These are phyloP conservation scores for Mormyrops attenuatus DNA, from an alignment of 2,797 vertebrate genomes.

Conservation along the genomic window DNA sequence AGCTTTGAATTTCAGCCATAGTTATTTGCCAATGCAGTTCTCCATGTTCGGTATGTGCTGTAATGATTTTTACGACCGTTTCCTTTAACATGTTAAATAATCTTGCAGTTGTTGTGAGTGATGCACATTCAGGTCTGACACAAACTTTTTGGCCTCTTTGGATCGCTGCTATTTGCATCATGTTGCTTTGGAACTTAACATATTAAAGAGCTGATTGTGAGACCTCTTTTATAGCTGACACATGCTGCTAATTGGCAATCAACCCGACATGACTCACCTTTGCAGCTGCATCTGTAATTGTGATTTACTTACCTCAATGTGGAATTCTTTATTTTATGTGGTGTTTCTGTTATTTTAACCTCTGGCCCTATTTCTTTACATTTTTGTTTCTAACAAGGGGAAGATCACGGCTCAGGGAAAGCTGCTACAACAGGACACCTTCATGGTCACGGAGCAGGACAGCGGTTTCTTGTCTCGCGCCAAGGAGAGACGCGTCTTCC, in stretches of 20 bases:
- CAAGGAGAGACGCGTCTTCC: slow-evolving; percentile 78
- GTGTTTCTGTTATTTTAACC: not conserved
- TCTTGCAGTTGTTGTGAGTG: not conserved
- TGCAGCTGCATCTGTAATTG: not conserved
- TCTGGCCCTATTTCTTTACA: not conserved
- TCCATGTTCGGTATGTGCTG: not conserved
- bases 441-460: slow-evolving; percentile 74
- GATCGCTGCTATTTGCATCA: not conserved
- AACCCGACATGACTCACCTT: not conserved
- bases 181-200: not conserved
- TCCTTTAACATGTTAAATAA: not conserved
- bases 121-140: not conserved
- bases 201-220: not conserved
- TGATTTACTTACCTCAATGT: not conserved
- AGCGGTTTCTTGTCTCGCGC: slow-evolving; percentile 62
- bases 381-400: slow-evolving; percentile 49
- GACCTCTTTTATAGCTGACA: not conserved
- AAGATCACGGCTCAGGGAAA: slow-evolving; percentile 87
- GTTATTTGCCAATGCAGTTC: not conserved
- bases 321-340: not conserved
- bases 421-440: slow-evolving; percentile 83
- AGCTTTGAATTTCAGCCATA: not conserved
- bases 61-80: not conserved
- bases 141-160: not conserved
- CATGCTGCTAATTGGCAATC: not conserved